Conservation (phyloP, 2,113 vertebrate species). For the Oenanthe melanoleuca region DNA sequence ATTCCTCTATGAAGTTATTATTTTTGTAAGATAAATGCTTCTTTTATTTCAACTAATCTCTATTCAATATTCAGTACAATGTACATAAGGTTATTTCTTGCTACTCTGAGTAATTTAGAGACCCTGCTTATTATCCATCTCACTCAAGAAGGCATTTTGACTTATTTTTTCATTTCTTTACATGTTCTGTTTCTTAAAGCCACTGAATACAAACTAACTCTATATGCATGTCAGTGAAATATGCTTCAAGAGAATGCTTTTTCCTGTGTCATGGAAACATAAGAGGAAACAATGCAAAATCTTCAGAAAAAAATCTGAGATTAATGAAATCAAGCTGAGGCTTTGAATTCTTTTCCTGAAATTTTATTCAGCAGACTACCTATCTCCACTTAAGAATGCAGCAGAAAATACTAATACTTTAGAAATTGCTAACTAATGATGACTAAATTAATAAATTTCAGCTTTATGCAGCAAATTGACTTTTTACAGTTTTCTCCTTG, state of each 20-base stretch:
- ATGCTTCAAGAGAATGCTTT: conserved; percentile 46
- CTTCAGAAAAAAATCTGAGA: background rate
- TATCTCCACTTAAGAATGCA: conserved; percentile 8
- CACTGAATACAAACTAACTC: conserved; percentile 66
- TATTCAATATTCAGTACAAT: background rate
- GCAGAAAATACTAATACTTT: conserved; percentile 23
- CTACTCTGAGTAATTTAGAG: background rate
- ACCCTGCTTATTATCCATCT: conserved; percentile 39
- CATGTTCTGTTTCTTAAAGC: conserved; percentile 48
- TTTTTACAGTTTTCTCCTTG: background rate
- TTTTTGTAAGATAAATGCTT: background rate
- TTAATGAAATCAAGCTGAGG: background rate
- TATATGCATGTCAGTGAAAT: conserved; percentile 59
- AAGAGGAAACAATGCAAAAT: background rate
- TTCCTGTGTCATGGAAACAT: conserved; percentile 26
- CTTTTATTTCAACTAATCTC: background rate
- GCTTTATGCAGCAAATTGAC: conserved; percentile 6
- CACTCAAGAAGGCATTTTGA: conserved; percentile 32
- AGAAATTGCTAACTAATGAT: background rate
- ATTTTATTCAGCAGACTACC: background rate
- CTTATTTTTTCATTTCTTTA: conserved; percentile 47
- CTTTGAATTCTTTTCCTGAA: conserved; percentile 11
- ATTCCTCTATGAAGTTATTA: background rate
- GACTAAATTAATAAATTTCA: conserved; percentile 12
- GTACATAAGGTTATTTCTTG: background rate